These are phyloP conservation scores for Listrodromus nycthemerus DNA, from an alignment of 2,888 invertebrate species.

Conservation along the genomic window DNA sequence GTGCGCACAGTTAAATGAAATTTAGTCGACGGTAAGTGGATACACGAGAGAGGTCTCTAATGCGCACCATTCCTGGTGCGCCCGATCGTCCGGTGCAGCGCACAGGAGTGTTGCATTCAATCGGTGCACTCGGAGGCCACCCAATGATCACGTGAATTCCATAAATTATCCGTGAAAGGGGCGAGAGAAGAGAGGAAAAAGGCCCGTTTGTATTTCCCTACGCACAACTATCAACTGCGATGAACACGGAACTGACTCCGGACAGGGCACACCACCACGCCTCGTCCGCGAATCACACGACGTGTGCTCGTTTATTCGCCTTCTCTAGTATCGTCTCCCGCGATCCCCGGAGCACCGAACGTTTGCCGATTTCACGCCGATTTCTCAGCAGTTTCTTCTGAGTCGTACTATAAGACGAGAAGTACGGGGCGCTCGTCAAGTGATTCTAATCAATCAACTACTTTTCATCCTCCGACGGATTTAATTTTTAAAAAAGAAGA, in stretches of 20 bases:
- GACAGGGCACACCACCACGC: constrained; percentile 50
- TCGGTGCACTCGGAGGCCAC: constrained; percentile 46
- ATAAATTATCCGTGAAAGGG: constrained; percentile 70
- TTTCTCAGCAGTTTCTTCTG: constrained; percentile 49
- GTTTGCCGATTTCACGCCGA: constrained; percentile 57
- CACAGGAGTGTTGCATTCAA: constrained; percentile 36
- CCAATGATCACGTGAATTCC: constrained; percentile 67
- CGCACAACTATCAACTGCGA: constrained; percentile 48
- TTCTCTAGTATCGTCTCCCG: constrained; percentile 40
- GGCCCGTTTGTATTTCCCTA: constrained; percentile 62
- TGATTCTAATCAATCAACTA: constrained; percentile 37
- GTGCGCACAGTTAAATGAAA: constrained; percentile 52
- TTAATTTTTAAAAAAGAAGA: not conserved
- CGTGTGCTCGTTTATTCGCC: constrained; percentile 63
- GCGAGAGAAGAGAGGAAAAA: constrained; percentile 63
- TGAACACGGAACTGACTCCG: not conserved
- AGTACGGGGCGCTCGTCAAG: constrained; percentile 32
- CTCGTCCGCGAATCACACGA: constrained; percentile 65
- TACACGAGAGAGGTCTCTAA: constrained; percentile 5
- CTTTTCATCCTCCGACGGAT: not conserved
- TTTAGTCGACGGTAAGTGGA: constrained; percentile 51
- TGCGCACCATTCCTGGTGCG: constrained; percentile 18
- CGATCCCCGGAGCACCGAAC: constrained; percentile 28
- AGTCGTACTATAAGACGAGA: not conserved
- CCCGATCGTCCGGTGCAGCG: constrained; percentile 35